Percentiles rank a stretch among this genome's conserved stretches.
These are phyloP conservation scores for Gavia stellata DNA, from an alignment of 2,113 vertebrate species.

Conservation along the genomic window DNA sequence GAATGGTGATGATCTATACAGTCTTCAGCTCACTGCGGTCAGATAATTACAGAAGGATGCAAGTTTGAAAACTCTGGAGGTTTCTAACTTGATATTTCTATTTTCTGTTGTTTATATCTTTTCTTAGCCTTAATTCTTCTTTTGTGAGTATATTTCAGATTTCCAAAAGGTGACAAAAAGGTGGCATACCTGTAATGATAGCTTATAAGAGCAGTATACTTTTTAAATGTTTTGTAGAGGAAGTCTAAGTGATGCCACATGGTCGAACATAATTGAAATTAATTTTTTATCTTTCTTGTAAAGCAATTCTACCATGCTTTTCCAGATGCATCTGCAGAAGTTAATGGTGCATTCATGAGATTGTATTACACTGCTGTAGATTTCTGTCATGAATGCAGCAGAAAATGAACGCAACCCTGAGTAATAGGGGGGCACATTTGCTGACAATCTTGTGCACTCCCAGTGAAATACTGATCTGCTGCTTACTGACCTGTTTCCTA, in stretches of 20 bases:
- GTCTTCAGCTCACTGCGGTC: not conserved
- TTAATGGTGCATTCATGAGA: not conserved
- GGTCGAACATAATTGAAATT: not conserved
- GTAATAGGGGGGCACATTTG: not conserved
- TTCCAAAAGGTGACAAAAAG: not conserved
- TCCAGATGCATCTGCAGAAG: not conserved
- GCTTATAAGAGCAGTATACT: not conserved
- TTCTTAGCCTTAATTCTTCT: not conserved
- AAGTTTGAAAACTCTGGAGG: not conserved
- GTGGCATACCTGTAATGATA: fast-evolving
- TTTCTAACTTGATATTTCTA: not conserved
- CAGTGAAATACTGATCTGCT: not conserved
- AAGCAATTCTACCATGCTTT: not conserved
- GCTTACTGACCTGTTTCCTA: not conserved
- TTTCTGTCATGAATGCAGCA: not conserved
- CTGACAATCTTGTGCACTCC: not conserved
- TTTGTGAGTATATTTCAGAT: not conserved
- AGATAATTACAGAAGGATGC: not conserved
- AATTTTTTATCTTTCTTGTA: not conserved
- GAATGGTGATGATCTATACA: not conserved
- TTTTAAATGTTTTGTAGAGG: not conserved
- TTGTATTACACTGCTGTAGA: not conserved
- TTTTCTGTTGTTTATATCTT: not conserved
- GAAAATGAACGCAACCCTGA: not conserved
- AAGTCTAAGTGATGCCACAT: not conserved